Conservation (phyloP, 30 jellyfish, hydroid and myxozoan species). For the Chironex yamaguchii region DNA sequence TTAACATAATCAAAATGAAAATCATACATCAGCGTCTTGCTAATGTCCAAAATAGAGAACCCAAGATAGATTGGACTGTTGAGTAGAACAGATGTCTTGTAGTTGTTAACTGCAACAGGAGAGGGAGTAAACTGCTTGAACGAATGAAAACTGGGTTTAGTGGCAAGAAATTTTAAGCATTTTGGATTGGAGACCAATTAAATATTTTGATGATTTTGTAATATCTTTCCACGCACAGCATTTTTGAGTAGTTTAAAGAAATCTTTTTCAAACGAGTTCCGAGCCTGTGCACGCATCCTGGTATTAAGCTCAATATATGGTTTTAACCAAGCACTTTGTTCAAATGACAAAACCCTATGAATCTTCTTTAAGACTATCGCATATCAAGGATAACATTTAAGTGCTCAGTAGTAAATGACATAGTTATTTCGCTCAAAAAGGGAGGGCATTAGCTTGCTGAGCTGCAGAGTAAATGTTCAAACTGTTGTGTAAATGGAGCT, state of each 20-base stretch:
- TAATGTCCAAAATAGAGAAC: constrained; percentile 71
- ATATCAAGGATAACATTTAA: constrained; percentile 27
- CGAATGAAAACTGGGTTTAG: constrained; percentile 44
- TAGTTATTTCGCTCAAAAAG: constrained; percentile 48
- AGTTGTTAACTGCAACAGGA: constrained; percentile 50
- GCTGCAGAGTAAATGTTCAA: too few relatives aligned
- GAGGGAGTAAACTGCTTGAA: constrained; percentile 29
- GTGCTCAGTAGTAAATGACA: constrained; percentile 36
- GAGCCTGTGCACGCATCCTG: constrained; percentile 13
- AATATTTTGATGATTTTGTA: constrained; percentile 50
- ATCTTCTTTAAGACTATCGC: constrained; percentile 36
- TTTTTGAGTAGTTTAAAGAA: constrained; percentile 71
- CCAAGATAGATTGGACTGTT: constrained; percentile 52
- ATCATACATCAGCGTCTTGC: constrained; percentile 11
- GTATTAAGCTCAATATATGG: constrained; percentile 68
- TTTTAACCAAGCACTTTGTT: constrained; percentile 58
- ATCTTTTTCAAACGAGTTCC: constrained; percentile 69
- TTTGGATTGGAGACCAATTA: constrained; percentile 21
- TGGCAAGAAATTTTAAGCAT: not conserved
- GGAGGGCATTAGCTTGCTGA: constrained; percentile 71
- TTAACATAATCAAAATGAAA: too few relatives aligned
- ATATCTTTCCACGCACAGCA: constrained; percentile 62
- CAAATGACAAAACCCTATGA: constrained; percentile 61
- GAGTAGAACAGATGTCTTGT: constrained; percentile 12
- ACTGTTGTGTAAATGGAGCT: too few relatives aligned